Evolutionary conservation across 2,797 vertebrate species (phyloP).

Genomic region (Gephyroberyx darwinii): DNA sequence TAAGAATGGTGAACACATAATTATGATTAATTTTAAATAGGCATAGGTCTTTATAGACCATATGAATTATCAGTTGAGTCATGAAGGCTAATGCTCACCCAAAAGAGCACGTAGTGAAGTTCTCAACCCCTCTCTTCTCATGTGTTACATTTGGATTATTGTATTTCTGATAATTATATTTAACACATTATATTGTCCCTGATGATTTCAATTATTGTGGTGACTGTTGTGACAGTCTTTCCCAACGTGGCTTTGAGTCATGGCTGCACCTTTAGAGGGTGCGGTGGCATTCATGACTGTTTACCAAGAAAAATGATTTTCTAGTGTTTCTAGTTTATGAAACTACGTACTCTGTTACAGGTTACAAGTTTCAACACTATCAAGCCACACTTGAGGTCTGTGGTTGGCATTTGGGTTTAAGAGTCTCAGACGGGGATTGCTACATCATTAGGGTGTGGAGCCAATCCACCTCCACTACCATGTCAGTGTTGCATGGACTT

Average conservation of each 20-base stretch:
- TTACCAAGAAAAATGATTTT: too few relatives aligned
- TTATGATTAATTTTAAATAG: too few relatives aligned
- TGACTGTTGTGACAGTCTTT: not conserved
- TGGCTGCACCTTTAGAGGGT: not conserved
- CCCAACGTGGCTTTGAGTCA: not conserved
- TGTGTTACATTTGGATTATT: too few relatives aligned
- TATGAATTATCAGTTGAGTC: too few relatives aligned
- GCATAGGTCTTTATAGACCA: too few relatives aligned
- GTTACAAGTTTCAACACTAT: not conserved
- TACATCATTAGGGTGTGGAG: conserved; percentile 1
- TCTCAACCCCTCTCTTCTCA: too few relatives aligned
- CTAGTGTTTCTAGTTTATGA: too few relatives aligned
- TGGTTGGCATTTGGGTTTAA: not conserved
- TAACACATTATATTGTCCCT: not conserved
- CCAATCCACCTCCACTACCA: not conserved
- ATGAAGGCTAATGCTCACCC: too few relatives aligned
- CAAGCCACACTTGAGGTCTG: too few relatives aligned
- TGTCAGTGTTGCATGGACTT: not conserved
- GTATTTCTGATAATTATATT: not conserved
- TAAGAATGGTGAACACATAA: too few relatives aligned
- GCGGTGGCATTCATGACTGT: not conserved
- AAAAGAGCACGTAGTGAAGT: too few relatives aligned
- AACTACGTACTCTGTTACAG: too few relatives aligned
- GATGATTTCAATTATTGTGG: not conserved
- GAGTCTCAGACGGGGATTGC: not conserved